Conservation (phyloP, 2,797 vertebrate species). For the Centropyge bicolor region DNA sequence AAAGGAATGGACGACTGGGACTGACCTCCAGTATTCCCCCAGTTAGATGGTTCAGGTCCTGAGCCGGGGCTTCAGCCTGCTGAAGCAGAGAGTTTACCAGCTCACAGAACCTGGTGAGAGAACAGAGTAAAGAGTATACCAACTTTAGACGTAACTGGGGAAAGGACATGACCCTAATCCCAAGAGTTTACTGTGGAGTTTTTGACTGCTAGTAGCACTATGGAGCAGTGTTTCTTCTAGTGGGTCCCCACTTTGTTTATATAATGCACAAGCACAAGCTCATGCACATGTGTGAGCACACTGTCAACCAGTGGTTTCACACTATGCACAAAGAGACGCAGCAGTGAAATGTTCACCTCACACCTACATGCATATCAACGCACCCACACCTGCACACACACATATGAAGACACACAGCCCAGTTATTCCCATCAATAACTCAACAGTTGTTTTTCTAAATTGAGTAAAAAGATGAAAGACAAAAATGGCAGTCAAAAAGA, state of each 20-base stretch:
- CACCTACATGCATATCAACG: neutral
- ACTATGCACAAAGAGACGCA: neutral
- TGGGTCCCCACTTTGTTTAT: neutral
- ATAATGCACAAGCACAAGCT: neutral
- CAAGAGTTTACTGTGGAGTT: neutral
- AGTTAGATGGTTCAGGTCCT: conserved; percentile 58
- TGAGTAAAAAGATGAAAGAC: neutral
- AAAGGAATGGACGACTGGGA: neutral
- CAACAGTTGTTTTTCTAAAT: neutral
- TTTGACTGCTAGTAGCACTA: neutral
- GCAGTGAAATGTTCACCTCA: neutral
- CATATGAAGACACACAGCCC: too few relatives aligned
- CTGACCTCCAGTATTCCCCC: conserved; percentile 89
- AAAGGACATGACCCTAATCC: neutral
- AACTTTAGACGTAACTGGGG: neutral
- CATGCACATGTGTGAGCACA: neutral
- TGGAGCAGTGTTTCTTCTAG: too few relatives aligned
- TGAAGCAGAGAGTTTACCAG: conserved; percentile 89
- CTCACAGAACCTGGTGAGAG: conserved; percentile 88
- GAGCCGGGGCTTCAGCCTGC: conserved; percentile 67
- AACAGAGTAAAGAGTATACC: conserved; percentile 1
- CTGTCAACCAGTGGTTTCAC: neutral
- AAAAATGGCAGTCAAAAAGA: neutral
- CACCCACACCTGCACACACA: neutral
- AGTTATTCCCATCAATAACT: neutral